These are phyloP conservation scores for Theretra japonica DNA, from an alignment of 2,888 invertebrate genomes.

Conservation along the genomic window DNA sequence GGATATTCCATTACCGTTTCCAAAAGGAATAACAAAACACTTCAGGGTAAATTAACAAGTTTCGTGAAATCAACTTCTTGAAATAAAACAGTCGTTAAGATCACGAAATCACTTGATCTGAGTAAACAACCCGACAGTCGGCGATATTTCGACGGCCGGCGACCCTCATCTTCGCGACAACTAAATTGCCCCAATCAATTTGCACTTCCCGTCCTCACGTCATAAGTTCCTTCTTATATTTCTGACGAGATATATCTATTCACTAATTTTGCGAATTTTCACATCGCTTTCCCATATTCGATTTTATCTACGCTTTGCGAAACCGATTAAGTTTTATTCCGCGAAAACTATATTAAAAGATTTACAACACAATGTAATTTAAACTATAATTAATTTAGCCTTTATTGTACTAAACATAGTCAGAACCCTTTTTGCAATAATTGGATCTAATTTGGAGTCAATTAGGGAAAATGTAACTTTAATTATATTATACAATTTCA, in stretches of 20 bases:
- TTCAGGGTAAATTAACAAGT: constrained; percentile 28
- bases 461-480: not conserved
- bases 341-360: not conserved
- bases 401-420: not conserved
- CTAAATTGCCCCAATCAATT: constrained; percentile 55
- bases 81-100: constrained; percentile 31
- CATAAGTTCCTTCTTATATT: constrained; percentile 40
- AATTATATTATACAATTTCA: not conserved
- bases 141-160: constrained; percentile 39
- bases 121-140: constrained; percentile 46
- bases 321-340: not conserved
- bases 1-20: constrained; percentile 25
- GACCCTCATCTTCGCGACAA: constrained; percentile 49
- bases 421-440: not conserved
- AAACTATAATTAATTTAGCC: not conserved
- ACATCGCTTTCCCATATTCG: not conserved
- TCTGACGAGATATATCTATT: constrained; percentile 30
- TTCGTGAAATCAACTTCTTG: constrained; percentile 25
- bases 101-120: constrained; percentile 39
- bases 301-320: not conserved
- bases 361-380: not conserved
- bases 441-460: not conserved
- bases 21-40: constrained; percentile 28
- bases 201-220: constrained; percentile 46
- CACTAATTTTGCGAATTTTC: constrained; percentile 11